Evolutionary conservation across 2,113 vertebrate genomes (phyloP), one percentile per base, ranked within the genome.

Genomic region (Nerophis ophidion): DNA sequence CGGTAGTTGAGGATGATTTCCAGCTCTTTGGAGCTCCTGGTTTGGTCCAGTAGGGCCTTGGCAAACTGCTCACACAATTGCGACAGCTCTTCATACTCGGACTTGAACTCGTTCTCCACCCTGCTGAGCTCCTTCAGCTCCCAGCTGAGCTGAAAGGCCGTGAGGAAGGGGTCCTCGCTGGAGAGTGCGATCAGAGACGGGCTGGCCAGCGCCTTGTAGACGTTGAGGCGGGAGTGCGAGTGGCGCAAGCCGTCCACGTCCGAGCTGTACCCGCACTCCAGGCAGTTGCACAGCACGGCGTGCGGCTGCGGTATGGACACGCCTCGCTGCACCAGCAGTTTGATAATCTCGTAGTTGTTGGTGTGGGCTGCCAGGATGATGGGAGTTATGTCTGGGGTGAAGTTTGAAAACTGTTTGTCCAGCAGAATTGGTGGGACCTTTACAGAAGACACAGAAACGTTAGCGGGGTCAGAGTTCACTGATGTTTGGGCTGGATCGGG

Each of bases 301-400:
- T 99, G 97, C 0, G 97, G 97, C 77, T 95, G 89, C 5, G 97
- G 97, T 55, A 99, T 89, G 0, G 95, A 96, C n/a, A 99, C 96
- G 0, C 96, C 96, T 57, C 93, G 93, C 84, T 96, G 95, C 34
- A 99, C 90, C 5, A 99, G 89, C 57, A 97, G 91, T 75, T 98
- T 99, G 78, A 98, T 96, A 58, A 99, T 93, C 82, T 99, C 93
- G 0, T 98, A 99, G 84, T 98, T 99, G 87, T 99, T 99, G 35
- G 96, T 98, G 85, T 99, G 97, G 19, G 96, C 96, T 15, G 97
- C 97, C 66, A 99, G 85, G 83, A 99, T 95, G 83, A 99, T 97
- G 2, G 97, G 97, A 0, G 97, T 99, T 55, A 99, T 96, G 84
- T 99, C 97, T 0, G 97, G 97, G 0, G 96, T 98, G 79, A 98